Base-by-base conservation (phyloP, 2,797 vertebrate species). In the Coccyzus lansbergi region DNA sequence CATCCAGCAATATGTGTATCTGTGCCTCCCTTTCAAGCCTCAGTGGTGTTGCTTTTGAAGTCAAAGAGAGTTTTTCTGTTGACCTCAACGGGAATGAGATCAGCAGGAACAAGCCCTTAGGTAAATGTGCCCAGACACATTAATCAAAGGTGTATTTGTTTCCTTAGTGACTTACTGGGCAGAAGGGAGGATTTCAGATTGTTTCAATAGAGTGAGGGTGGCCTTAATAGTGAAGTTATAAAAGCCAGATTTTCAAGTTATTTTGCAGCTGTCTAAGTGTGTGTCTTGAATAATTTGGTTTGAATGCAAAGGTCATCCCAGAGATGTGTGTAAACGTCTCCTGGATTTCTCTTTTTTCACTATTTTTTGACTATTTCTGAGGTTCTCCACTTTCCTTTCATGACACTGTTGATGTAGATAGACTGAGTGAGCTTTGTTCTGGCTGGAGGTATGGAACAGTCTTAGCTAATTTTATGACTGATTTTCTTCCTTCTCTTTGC, bases 101-200 rank as follows among this genome's bases (percentile, higher is more conserved):
- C 93, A 95, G 25, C 12, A 0, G 58, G 76, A 90, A 77, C 64
- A 90, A 94, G 55, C 81, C 86, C 71, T 87, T 89, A 83, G 90
- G 86, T 95, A 95, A 95, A 96, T 93, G 91, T 67, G 70, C 86
- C 80, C 63, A 86, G 83, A 33, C 38, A 67, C 63, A 86, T 90
- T 94, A 93, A 94, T 96, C 93, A 96, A 79, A 94, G 81, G 78
- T 89, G 62, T 85, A 69, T 95, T 95, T 95, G 88, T 94, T 96
- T 93, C 76, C 46, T 93, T 94, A 95, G 95, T 81, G 90, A 80
- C 83, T 93, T 95, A 68, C 36, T 52, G 3, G 5, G 60, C 33
- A 86, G 59, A 82, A 88, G 55, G 20, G 67, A 91, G 10, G 31
- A 76, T 85, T 93, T 94, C 71, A 69, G 60, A 15, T 69, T 59